phyloP scores from a whole-genome alignment of 2,888 invertebrate genomes.

The Chrysodeixis includens region DNA sequence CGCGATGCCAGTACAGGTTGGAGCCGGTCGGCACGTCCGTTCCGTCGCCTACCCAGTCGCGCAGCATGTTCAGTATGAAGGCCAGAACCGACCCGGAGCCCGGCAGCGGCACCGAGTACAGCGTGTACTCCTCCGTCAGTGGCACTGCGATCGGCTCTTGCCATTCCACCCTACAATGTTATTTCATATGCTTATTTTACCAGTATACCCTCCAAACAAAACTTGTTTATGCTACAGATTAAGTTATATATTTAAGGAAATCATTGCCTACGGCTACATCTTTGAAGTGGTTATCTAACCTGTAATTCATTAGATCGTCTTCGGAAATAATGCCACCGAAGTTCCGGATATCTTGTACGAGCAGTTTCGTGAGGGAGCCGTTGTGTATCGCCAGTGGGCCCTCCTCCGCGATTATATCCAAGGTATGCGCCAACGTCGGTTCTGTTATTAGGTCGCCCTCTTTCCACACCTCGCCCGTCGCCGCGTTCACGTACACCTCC shows the following conservation, averaged over 20 bases:
- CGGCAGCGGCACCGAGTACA: slow-evolving; percentile 94
- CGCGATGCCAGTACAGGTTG: slow-evolving; percentile 92
- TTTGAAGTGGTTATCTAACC: slow-evolving; percentile 77
- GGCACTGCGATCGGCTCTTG: slow-evolving; percentile 89
- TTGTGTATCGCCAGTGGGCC: slow-evolving; percentile 93
- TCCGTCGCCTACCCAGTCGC: slow-evolving; percentile 86
- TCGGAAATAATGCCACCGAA: slow-evolving; percentile 94
- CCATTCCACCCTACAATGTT: slow-evolving; percentile 89
- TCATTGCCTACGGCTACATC: neutral
- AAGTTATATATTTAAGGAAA: no score
- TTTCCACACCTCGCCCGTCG: slow-evolving; percentile 89
- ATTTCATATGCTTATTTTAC: neutral
- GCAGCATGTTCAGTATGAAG: slow-evolving; percentile 94
- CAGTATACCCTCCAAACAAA: no score
- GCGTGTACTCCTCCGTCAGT: slow-evolving; percentile 90
- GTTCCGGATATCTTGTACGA: slow-evolving; percentile 91
- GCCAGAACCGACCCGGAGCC: slow-evolving; percentile 95
- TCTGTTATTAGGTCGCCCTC: slow-evolving; percentile 91
- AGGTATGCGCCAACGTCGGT: slow-evolving; percentile 91
- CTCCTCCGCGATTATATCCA: slow-evolving; percentile 91
- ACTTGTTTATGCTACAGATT: no score
- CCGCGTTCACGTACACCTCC: slow-evolving; percentile 90
- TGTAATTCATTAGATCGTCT: slow-evolving; percentile 93
- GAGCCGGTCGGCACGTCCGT: slow-evolving; percentile 72
- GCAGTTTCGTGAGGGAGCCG: slow-evolving; percentile 90